Base-by-base conservation (phyloP, 2,888 invertebrate species). In the Orthosia gracilis region DNA sequence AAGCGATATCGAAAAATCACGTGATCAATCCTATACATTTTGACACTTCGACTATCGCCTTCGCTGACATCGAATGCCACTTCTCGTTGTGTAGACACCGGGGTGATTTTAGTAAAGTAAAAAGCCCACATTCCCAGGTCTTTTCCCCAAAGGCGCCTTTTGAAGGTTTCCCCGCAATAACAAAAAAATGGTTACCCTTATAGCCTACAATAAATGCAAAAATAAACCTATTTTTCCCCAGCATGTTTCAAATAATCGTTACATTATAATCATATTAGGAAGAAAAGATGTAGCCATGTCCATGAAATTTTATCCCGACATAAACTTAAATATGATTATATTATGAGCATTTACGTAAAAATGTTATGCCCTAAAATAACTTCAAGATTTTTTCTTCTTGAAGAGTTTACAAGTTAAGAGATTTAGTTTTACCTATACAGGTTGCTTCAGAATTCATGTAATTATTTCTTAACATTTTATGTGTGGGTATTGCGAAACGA, bases 281-380 rank as follows among this genome's bases (percentile, higher is more conserved):
- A 64, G 13, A 7, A 31, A 31, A 17, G 21, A n/a, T 76, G 31
- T 23, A 55, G 31, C 15, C 31, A 54, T 11, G 23, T 26, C 65
- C 59, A 52, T 82, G 50, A 61, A n/a, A 61, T 77, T 77, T 82
- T 77, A 82, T 76, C 21, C 1, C 45, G 9, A 66, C 67, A 76
- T 77, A 55, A 76, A 64, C 65, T 76, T 52, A 55, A 76, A 66
- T 55, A 55, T 50, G 17, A 45, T 55, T 75, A 26, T 64, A 47
- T 26, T 18, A 59, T 31, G 21, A 50, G 40, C 64, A 26, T 47
- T 50, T 40, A 45, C 21, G 47, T 47, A 18, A 76, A 64, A 61
- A 76, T 55, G 17, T 54, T 63, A 58, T 58, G 15, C 58, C 40
- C 11, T 3, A 57, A 52, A 52, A 58, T 47, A 63, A 45, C 13